Evolutionary conservation across 2,888 invertebrate genomes (phyloP).

Genomic region (Epistrophe eligans): DNA sequence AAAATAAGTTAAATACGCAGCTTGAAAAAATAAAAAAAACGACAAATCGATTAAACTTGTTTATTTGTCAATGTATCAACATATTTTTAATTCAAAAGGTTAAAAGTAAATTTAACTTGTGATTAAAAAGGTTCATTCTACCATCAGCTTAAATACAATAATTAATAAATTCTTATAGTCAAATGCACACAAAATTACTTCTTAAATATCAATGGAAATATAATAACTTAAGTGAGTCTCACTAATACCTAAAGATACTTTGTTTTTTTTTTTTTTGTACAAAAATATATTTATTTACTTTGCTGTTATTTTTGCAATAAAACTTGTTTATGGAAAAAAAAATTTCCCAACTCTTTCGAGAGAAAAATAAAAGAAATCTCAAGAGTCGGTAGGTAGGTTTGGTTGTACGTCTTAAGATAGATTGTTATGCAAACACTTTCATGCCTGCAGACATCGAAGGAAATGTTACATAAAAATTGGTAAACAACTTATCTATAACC

Average conservation of each 20-base stretch:
- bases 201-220: background rate
- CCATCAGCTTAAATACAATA: background rate
- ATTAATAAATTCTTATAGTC: background rate
- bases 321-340: slow-evolving; percentile 1
- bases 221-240: background rate
- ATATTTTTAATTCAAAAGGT: background rate
- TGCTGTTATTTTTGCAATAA: slow-evolving; percentile 6
- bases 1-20: background rate
- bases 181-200: background rate
- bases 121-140: background rate
- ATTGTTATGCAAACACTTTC: slow-evolving; percentile 11
- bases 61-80: background rate
- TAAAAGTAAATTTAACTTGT: background rate
- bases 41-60: background rate
- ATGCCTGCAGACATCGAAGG: background rate
- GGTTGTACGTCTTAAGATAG: background rate
- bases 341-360: background rate
- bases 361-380: background rate
- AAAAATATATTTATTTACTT: background rate
- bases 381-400: background rate
- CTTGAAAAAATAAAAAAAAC: background rate
- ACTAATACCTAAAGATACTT: background rate
- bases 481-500: background rate
- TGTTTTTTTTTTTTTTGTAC: background rate
- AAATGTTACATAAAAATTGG: slow-evolving; percentile 11